A percentile compares a stretch with the other conserved stretches of the same genome.
phyloP scores from a whole-genome alignment of 2,888 invertebrate genomes.

The Marasmarcha lunaedactyla region DNA sequence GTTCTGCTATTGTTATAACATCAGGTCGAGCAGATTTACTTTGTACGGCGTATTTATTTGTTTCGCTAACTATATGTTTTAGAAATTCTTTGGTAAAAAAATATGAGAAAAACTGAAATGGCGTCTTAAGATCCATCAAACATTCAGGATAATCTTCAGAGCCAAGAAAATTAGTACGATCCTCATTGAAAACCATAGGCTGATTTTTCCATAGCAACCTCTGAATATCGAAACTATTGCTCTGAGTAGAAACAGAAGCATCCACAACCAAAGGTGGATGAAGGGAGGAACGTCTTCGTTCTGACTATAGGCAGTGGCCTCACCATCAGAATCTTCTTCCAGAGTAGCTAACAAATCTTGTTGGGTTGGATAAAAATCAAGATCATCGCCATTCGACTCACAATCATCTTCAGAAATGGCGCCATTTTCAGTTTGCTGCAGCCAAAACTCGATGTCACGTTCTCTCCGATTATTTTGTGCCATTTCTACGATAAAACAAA shows the following conservation, averaged over 20 bases:
- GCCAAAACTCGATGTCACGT: constrained; percentile 7
- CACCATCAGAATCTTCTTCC: constrained; percentile 6
- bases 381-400: constrained; percentile 14
- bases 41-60: constrained; percentile 1
- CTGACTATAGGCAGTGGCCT: constrained; percentile 2
- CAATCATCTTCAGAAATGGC: constrained; percentile 12
- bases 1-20: background rate
- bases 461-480: too few species aligned
- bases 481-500: too few species aligned
- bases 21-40: background rate
- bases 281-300: constrained; percentile 9
- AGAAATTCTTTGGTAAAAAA: constrained; percentile 1
- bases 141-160: background rate
- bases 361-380: constrained; percentile 13
- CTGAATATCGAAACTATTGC: background rate
- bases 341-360: constrained; percentile 11
- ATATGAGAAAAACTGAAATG: constrained; percentile 1
- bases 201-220: constrained; percentile 1
- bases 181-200: background rate
- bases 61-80: background rate
- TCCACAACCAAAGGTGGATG: constrained; percentile 6
- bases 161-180: background rate
- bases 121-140: background rate
- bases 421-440: constrained; percentile 11
- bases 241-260: background rate